A percentile compares a stretch with the other conserved stretches of the same genome.
Conservation (phyloP, 2,797 vertebrate genomes). For the Eidolon dupreanum region DNA sequence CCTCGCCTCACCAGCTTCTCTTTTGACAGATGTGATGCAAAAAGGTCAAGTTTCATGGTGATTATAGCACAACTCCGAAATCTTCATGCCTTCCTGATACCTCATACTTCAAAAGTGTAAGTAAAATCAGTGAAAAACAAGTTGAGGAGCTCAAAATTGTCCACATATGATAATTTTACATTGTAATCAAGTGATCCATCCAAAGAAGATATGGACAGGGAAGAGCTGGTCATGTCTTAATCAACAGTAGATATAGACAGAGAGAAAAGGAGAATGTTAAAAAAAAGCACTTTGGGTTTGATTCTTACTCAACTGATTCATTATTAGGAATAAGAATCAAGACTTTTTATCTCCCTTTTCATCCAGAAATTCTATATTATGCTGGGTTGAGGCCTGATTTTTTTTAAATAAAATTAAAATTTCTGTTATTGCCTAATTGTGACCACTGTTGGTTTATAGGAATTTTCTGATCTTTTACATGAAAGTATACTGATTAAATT, state of each 20-base stretch:
- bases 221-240: not conserved
- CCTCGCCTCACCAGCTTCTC: constrained; percentile 47
- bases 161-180: accelerated
- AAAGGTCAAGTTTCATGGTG: constrained; percentile 87
- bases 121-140: constrained; percentile 73
- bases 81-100: constrained; percentile 83
- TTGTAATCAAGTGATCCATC: not conserved
- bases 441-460: not conserved
- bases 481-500: not conserved
- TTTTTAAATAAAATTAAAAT: not conserved
- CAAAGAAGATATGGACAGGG: accelerated
- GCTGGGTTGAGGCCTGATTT: not conserved
- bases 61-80: constrained; percentile 85
- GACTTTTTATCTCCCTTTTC: not conserved
- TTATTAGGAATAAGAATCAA: not conserved
- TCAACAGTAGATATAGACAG: not conserved
- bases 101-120: constrained; percentile 88
- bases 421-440: not conserved
- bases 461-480: not conserved
- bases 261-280: not conserved
- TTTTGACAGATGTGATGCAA: constrained; percentile 86
- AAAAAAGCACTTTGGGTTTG: not conserved
- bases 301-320: not conserved
- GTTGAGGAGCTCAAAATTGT: not conserved
- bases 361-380: not conserved